Evolutionary conservation across 2,888 invertebrate species (phyloP).

Genomic region (Eristalis tenax): DNA sequence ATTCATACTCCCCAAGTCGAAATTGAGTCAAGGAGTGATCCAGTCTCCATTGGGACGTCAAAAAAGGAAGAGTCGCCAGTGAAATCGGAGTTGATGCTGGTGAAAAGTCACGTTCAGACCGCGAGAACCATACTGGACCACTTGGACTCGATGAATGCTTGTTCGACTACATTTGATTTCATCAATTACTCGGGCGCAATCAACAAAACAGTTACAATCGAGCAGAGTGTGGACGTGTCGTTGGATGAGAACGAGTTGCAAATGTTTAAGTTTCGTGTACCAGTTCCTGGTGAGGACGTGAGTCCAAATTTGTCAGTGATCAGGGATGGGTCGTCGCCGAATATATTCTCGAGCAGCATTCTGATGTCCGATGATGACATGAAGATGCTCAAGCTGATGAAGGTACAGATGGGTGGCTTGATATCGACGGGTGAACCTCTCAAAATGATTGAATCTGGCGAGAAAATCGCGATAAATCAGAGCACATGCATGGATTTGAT

Average conservation of each 20-base stretch:
- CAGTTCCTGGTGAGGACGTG: slow-evolving; percentile 13
- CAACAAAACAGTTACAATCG: slow-evolving; percentile 42
- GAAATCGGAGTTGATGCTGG: slow-evolving; percentile 3
- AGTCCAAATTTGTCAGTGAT: slow-evolving; percentile 27
- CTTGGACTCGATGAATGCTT: slow-evolving; percentile 18
- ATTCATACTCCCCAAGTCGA: background rate
- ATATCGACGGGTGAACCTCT: background rate
- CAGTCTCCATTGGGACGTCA: background rate
- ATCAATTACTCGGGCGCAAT: slow-evolving; percentile 46
- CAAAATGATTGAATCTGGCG: background rate
- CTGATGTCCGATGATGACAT: slow-evolving; percentile 48
- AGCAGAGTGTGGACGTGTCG: slow-evolving; percentile 59
- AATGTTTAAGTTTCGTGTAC: slow-evolving; percentile 52
- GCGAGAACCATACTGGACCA: slow-evolving; percentile 2
- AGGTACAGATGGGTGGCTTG: background rate
- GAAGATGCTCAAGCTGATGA: slow-evolving; percentile 32
- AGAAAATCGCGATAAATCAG: background rate
- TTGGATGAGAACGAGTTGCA: slow-evolving; percentile 49
- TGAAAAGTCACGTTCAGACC: background rate
- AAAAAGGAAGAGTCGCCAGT: background rate
- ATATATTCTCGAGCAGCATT: slow-evolving; percentile 37
- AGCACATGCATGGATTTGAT: background rate
- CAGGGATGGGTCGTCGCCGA: slow-evolving; percentile 29
- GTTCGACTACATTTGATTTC: slow-evolving; percentile 58
- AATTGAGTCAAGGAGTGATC: background rate